Base-by-base conservation (phyloP, 2,113 vertebrate species). In the Pygoscelis antarcticus region DNA sequence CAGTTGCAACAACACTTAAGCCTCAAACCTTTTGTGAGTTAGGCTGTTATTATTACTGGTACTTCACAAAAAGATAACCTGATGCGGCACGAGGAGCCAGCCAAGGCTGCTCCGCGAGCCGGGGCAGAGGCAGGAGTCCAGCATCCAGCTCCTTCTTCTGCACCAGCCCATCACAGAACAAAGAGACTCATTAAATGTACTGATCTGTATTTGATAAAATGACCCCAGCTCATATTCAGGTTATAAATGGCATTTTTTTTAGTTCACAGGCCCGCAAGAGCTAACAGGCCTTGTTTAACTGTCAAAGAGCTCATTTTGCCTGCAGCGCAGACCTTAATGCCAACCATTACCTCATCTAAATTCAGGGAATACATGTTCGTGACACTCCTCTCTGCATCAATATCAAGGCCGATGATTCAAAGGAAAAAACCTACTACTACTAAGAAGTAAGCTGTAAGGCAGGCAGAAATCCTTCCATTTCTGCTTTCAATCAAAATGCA, bases 331-430 rank as follows among this genome's bases (percentile, higher is more conserved):
- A 78, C 79, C 87, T 80, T 74, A 60, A 85, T 80, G 95, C 95
- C 93, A 96, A 83, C 93, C 78, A 97, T 92, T 93, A 94, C 95
- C 87, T 97, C 91, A 97, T 83, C 95, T 83, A 75, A 94, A 90
- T 87, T 80, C 88, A 91, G 75, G 75, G 92, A 96, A 91, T 93
- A 83, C 74, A 30, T 22, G 61, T 72, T 83, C 38, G 1, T 47
- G 52, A 81, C 6, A 32, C 78, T 83, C 82, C 82, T 75, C 90
- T 88, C 87, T 78, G 62, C 87, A 86, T 75, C 85, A 60, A 7
- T 81, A 94, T 87, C 66, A 83, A 57, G 47, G 68, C 71, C 86
- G 68, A 84, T 72, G 64, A 88, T 62, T 87, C 91, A 94, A 91
- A 93, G 69, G 46, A 32, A 95, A 81, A 93, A 90, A 46, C 19